Base-by-base conservation (phyloP, 2,113 vertebrate species). In the Scopus umbretta region DNA sequence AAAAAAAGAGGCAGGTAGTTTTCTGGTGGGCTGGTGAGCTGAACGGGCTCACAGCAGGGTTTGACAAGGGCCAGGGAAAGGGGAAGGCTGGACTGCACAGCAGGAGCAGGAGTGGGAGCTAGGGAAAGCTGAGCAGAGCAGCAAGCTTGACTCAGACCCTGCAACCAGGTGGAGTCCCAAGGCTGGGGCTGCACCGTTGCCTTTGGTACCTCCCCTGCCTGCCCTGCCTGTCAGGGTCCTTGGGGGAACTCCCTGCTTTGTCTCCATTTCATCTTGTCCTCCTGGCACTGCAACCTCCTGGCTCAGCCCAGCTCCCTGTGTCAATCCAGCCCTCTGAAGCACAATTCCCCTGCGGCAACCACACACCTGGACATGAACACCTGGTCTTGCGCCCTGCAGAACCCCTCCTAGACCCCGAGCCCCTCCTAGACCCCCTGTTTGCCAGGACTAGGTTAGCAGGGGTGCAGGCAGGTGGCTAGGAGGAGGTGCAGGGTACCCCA, bases 351-450 rank as follows among this genome's bases (percentile, higher is more conserved):
- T 16, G 34, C 2, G 2, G n/a, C n/a, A 85, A 32, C 43, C 30
- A 47, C 1, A 0, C 0, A 4, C 17, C 42, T 56, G 63, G 52
- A 45, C 34, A 19, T 2, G 12, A 63, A 30, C 49, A 14, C 22
- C 0, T 0, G 3, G 22, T 47, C 65, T 38, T 32, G 30, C 38
- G 75, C 52, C 38, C 52, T 52, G 65, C 49, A 26, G 80, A 72
- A 29, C 80, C 26, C 58, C 29, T 56, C 74, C 73, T 23, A 15
- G 34, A 10, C 11, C 29, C 30, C 5, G 36, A 63, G 45, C 3
- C 36, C 13, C 78, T 55, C n/a, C 45, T 4, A 52, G 34, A 47
- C 2, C 5, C 56, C 7, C 20, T 2, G 1, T n/a, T 0, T 25
- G 9, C 27, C 68, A 42, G 38, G 32, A 84, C 7, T 5, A 9